Base-by-base conservation (phyloP, 2,797 vertebrate genomes). In the Parauchenoglanis ngamensis region DNA sequence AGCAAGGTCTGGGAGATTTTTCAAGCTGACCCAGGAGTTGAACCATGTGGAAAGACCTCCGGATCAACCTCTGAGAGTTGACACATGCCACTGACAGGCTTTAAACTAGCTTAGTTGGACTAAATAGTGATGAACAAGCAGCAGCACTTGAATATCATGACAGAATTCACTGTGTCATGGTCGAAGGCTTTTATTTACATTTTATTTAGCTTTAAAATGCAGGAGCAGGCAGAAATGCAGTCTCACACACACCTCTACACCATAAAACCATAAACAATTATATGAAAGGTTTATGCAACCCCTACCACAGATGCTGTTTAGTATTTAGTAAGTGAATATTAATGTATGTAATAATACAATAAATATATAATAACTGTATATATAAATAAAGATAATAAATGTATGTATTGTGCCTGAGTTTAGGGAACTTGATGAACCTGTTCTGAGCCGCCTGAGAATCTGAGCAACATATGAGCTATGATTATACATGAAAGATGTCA, bases 381-480 rank as follows among this genome's bases (percentile, higher is more conserved):
- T 3, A 40, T 40, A 40, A 40, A 40, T 40, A n/a, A 44, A 19
- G 21, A 44, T 46, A 61, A 44, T 44, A 44, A 61, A 80, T 7
- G 35, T n/a, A 25, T 80, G 40, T 40, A 40, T 40, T 59, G 21
- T 59, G 54, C 17, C 77, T 63, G 0, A 5, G 31, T 13, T 81
- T 63, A 44, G 25, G 25, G 15, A 83, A 82, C 7, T 46, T 49
- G 8, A 83, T 67, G 1, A 83, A 67, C 61, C 19, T 49, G 77
- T 28, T 79, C 4, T 52, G 23, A 13, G 21, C 40, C 73, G n/a
- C 3, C 40, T 31, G 25, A 73, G 54, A 40, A 72, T 70, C 35
- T 86, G 67, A 70, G 4, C 13, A 46, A 28, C 63, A 82, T 81
- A 35, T 86, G 68, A 80, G 13, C 25, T 59, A 46, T 59, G 79